Evolutionary conservation across 2,113 vertebrate genomes (phyloP).

Genomic region (Piaya cayana): DNA sequence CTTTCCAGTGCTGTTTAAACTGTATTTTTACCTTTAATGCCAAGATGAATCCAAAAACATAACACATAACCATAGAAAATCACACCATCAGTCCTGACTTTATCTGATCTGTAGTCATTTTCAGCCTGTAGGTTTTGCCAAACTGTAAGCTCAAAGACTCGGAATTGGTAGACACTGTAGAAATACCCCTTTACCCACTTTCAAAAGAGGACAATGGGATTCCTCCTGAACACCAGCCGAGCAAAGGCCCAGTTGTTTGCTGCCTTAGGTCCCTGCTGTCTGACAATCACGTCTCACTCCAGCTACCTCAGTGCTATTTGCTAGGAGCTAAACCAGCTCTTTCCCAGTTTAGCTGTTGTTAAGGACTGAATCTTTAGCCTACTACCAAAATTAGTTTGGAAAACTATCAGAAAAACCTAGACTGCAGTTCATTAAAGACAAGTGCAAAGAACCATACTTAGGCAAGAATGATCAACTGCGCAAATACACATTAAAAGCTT

Average conservation of each 20-base stretch:
- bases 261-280: background rate
- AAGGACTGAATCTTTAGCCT: background rate
- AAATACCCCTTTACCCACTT: background rate
- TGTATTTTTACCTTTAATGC: background rate
- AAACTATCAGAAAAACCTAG: background rate
- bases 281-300: rapidly evolving
- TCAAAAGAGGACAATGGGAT: background rate
- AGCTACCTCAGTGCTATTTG: background rate
- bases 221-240: rapidly evolving
- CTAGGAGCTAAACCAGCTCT: background rate
- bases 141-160: background rate
- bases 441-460: background rate
- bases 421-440: background rate
- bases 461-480: background rate
- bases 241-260: background rate
- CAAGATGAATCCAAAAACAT: background rate
- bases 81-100: background rate
- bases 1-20: background rate
- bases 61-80: background rate
- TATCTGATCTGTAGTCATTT: background rate
- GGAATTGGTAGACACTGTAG: background rate
- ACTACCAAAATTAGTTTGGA: background rate
- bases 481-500: background rate
- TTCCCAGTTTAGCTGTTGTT: background rate
- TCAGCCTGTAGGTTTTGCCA: background rate